These are phyloP conservation scores for Catalaphyllia jardinei DNA, from an alignment of 64 coral and sea anemone genomes.

Conservation along the genomic window DNA sequence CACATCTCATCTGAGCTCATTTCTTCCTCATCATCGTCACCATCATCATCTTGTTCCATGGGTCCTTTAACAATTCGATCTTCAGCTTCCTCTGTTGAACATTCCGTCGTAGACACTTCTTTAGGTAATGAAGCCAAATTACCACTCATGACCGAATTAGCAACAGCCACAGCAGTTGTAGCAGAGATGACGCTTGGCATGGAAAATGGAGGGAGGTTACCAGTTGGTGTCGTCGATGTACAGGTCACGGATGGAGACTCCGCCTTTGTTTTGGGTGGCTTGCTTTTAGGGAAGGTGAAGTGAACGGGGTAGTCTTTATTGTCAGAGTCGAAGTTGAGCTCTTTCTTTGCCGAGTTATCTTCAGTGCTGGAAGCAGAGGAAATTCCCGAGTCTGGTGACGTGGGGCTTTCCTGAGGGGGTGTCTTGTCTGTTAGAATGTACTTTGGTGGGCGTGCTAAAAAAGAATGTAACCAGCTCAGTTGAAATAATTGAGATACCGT, in stretches of 20 bases:
- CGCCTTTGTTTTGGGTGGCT: conserved; percentile 24
- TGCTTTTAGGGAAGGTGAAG: conserved; percentile 79
- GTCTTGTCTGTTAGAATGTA: conserved; percentile 74
- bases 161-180: conserved; percentile 88
- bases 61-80: not conserved
- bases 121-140: conserved; percentile 23
- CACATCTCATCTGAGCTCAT: conserved; percentile 4
- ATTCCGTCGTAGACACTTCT: not conserved
- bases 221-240: conserved; percentile 29
- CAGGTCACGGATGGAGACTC: conserved; percentile 35
- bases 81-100: not conserved
- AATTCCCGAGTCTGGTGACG: conserved; percentile 94
- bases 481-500: not conserved
- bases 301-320: conserved; percentile 59
- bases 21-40: conserved; percentile 22
- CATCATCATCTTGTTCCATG: conserved; percentile 9
- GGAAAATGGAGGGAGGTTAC: conserved; percentile 22
- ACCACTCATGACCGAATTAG: conserved; percentile 84
- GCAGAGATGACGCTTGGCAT: conserved; percentile 87
- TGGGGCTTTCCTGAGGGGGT: conserved; percentile 93
- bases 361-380: conserved; percentile 92
- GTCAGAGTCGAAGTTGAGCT: conserved; percentile 66
- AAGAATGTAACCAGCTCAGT: not conserved
- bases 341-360: conserved; percentile 77
- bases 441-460: conserved; percentile 81